Conservation (phyloP, 2,888 invertebrate species). For the Machimus rusticus region DNA sequence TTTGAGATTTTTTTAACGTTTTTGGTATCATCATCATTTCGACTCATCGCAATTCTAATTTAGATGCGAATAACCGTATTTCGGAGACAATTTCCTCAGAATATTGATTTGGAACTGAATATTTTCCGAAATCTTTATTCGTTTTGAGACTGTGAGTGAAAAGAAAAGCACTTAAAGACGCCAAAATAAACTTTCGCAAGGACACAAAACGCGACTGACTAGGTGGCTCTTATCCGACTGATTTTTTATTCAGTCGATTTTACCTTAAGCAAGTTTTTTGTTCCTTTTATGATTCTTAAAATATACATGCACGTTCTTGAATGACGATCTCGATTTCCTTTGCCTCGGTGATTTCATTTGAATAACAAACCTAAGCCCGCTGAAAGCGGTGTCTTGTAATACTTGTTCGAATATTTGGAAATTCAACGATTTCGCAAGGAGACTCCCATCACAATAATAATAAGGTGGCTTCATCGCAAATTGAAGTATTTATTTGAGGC, state of each 20-base stretch:
- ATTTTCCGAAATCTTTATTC: neutral
- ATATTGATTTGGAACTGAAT: neutral
- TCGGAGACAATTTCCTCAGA: slow-evolving; percentile 7
- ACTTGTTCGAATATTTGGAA: neutral
- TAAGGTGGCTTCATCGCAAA: slow-evolving; percentile 20
- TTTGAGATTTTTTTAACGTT: neutral
- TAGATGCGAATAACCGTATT: slow-evolving; percentile 4
- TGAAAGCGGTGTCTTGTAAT: slow-evolving; percentile 16
- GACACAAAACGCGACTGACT: neutral
- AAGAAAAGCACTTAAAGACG: slow-evolving; percentile 18
- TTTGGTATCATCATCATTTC: neutral
- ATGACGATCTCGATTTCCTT: slow-evolving; percentile 24
- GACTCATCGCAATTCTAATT: neutral
- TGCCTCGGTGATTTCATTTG: slow-evolving; percentile 18
- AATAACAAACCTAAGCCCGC: slow-evolving; percentile 24
- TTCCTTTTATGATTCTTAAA: slow-evolving; percentile 12
- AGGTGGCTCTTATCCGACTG: slow-evolving; percentile 25
- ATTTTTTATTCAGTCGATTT: slow-evolving; percentile 28
- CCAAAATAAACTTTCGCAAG: neutral
- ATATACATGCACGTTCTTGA: slow-evolving; percentile 21
- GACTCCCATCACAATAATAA: neutral
- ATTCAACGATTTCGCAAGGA: neutral
- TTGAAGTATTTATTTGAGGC: slow-evolving; percentile 20
- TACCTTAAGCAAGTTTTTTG: slow-evolving; percentile 13
- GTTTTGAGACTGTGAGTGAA: neutral